phyloP scores from a whole-genome alignment of 2,888 invertebrate species.

The Odontothrips loti region DNA sequence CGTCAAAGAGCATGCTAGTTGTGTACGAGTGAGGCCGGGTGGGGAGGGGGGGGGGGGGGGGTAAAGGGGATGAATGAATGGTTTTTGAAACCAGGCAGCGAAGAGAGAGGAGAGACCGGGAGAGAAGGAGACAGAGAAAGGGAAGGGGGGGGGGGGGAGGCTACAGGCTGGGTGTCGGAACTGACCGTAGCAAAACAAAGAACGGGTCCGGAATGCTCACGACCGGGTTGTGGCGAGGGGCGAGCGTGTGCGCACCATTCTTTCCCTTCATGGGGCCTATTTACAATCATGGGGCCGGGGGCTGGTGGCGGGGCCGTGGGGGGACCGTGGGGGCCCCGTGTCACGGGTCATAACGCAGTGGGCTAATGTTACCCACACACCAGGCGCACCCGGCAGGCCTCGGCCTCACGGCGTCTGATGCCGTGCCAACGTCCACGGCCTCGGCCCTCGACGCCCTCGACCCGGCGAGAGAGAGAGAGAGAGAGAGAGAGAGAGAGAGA shows the following conservation, averaged over 20 bases:
- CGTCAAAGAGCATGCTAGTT: no score
- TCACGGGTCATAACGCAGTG: conserved; percentile 12
- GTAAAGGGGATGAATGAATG: no score
- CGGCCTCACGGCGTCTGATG: not conserved
- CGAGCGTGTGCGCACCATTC: not conserved
- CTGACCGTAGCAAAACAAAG: no score
- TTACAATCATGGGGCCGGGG: conserved; percentile 3
- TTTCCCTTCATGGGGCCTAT: conserved; percentile 20
- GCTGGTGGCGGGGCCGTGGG: not conserved
- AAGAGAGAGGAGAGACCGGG: not conserved
- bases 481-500: no score
- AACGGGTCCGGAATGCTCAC: not conserved
- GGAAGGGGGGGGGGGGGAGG: not conserved
- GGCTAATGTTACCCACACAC: not conserved
- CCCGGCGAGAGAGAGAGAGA: no score
- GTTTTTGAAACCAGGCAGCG: no score
- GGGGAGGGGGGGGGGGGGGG: not conserved
- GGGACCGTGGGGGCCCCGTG: not conserved
- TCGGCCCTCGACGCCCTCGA: not conserved
- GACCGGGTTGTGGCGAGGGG: not conserved
- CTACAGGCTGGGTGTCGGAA: not conserved
- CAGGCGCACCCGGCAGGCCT: not conserved
- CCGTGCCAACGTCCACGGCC: not conserved
- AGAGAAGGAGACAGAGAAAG: not conserved
- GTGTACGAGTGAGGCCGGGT: not conserved